Evolutionary conservation across 2,888 invertebrate species (phyloP).

Genomic region (Agrilus cyanescens): DNA sequence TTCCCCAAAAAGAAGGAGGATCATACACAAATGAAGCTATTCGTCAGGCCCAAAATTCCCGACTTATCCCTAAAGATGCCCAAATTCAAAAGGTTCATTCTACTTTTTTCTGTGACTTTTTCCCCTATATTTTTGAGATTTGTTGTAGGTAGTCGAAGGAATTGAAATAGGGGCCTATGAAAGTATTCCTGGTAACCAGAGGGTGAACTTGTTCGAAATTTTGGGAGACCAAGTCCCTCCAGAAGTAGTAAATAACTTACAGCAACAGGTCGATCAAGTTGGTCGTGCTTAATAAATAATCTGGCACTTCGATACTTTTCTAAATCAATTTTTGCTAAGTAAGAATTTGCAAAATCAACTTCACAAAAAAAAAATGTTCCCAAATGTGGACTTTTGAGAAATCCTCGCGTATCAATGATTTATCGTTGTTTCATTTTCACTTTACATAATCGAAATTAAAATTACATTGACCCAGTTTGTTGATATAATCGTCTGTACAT

Average conservation of each 20-base stretch:
- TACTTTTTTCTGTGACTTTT: background rate
- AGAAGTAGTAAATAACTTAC: slow-evolving; percentile 80
- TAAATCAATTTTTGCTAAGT: too few relatives aligned
- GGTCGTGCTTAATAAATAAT: slow-evolving; percentile 49
- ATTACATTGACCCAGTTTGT: too few relatives aligned
- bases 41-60: slow-evolving; percentile 75
- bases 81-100: slow-evolving; percentile 64
- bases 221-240: slow-evolving; percentile 76
- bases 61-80: slow-evolving; percentile 74
- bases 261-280: slow-evolving; percentile 73
- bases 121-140: slow-evolving; percentile 1
- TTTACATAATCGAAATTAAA: too few relatives aligned
- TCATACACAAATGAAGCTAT: slow-evolving; percentile 79
- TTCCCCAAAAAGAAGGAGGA: slow-evolving; percentile 67
- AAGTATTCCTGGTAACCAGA: slow-evolving; percentile 74
- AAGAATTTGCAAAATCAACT: too few relatives aligned
- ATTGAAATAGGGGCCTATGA: slow-evolving; percentile 78
- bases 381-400: too few relatives aligned
- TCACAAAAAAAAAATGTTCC: too few relatives aligned
- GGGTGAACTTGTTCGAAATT: slow-evolving; percentile 72
- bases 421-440: too few relatives aligned
- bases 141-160: slow-evolving; percentile 61
- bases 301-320: background rate
- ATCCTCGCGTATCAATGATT: too few relatives aligned
- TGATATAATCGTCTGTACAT: too few relatives aligned